Percentiles rank a stretch among this genome's conserved stretches.
phyloP scores from a whole-genome alignment of 2,888 invertebrate species.

The Cecidostiba fungosa region DNA sequence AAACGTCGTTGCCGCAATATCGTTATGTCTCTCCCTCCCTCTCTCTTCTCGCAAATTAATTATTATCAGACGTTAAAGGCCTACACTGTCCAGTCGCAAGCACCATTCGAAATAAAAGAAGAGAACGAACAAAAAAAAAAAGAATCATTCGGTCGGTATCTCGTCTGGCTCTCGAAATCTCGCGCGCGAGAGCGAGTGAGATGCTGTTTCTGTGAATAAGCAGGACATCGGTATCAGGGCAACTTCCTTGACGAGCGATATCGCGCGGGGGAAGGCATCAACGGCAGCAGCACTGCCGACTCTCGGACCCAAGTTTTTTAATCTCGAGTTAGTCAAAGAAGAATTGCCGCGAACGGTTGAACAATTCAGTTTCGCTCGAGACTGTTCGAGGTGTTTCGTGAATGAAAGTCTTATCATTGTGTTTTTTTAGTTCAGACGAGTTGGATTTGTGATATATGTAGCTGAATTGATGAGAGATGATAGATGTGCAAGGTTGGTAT shows the following conservation, averaged over 20 bases:
- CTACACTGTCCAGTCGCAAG: background rate
- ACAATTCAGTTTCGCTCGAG: background rate
- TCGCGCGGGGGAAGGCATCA: conserved; percentile 66
- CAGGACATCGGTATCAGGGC: conserved; percentile 77
- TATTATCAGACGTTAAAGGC: conserved; percentile 40
- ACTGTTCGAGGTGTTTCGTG: conserved; percentile 11
- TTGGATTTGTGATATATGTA: background rate
- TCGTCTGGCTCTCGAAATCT: conserved; percentile 60
- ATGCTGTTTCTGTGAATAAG: conserved; percentile 73
- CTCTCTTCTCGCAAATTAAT: conserved; percentile 38
- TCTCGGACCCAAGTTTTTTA: conserved; percentile 64
- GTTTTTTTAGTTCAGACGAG: background rate
- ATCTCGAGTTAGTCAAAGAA: conserved; percentile 69
- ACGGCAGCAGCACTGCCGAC: background rate
- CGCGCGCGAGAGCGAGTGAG: conserved; percentile 33
- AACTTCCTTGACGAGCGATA: conserved; percentile 78
- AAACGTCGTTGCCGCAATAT: background rate
- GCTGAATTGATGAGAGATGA: background rate
- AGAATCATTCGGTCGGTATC: conserved; percentile 49
- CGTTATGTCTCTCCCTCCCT: background rate
- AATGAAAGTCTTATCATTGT: background rate
- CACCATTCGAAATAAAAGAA: conserved; percentile 38
- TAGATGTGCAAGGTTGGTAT: background rate
- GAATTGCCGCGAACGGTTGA: conserved; percentile 62
- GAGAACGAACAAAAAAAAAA: conserved; percentile 31